Percentiles rank a stretch among this genome's conserved stretches.
These are phyloP conservation scores for Poeciliopsis turrubarensis DNA, from an alignment of 2,113 vertebrate genomes.

Conservation along the genomic window DNA sequence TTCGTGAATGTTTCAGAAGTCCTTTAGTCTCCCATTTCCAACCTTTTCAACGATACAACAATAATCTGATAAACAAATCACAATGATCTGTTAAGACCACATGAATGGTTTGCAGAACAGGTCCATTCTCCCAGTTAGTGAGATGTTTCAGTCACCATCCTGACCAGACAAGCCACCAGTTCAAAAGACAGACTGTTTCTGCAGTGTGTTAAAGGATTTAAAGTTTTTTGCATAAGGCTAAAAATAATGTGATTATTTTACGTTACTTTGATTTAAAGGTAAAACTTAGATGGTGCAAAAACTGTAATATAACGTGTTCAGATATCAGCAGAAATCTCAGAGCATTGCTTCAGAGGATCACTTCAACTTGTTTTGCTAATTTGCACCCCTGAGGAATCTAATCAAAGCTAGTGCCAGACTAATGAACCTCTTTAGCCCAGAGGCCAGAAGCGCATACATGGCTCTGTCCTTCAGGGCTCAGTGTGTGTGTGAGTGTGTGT, in stretches of 20 bases:
- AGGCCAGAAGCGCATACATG: slow-evolving; percentile 49
- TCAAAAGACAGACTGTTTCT: neutral
- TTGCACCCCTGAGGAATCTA: slow-evolving; percentile 68
- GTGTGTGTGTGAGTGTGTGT: slow-evolving; percentile 14
- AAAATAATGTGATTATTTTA: neutral
- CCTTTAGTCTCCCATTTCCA: too few species aligned
- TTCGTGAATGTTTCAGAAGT: too few species aligned
- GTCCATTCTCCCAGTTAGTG: neutral
- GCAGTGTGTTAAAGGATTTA: neutral
- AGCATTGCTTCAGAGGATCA: slow-evolving; percentile 56
- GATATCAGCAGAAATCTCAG: slow-evolving; percentile 25
- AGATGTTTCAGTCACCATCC: neutral
- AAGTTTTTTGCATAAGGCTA: neutral
- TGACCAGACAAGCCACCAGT: neutral
- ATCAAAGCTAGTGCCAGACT: slow-evolving; percentile 70
- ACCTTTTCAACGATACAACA: too few species aligned
- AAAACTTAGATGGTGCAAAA: slow-evolving; percentile 19
- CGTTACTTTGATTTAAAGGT: slow-evolving; percentile 21
- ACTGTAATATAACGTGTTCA: slow-evolving; percentile 33
- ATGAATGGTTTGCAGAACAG: neutral
- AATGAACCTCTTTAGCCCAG: slow-evolving; percentile 71
- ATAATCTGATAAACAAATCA: too few species aligned
- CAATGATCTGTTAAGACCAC: neutral
- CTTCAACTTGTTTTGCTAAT: slow-evolving; percentile 69
- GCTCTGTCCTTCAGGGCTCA: slow-evolving; percentile 46